A percentile compares a stretch with the other conserved stretches of the same genome.
These are phyloP conservation scores for Germaria angustata DNA, from an alignment of 2,888 invertebrate genomes.

Conservation along the genomic window DNA sequence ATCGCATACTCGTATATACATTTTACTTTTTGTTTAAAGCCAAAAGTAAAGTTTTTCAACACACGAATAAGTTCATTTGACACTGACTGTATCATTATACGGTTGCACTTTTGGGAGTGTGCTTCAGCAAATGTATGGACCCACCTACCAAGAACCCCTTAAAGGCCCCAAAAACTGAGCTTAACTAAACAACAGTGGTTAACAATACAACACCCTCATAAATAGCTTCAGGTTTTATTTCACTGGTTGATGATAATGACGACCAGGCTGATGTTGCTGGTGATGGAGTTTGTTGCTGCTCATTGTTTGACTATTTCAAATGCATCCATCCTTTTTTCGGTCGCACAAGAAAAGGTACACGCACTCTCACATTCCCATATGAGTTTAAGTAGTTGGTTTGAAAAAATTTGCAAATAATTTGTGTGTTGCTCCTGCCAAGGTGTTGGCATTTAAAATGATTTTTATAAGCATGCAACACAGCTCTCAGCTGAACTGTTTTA, in stretches of 20 bases:
- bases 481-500: not conserved
- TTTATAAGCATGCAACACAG: slow-evolving; percentile 47
- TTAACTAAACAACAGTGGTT: slow-evolving; percentile 41
- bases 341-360: not conserved
- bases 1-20: not conserved
- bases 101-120: slow-evolving; percentile 78
- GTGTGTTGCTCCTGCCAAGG: slow-evolving; percentile 53
- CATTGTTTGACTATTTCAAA: slow-evolving; percentile 62
- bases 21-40: slow-evolving; percentile 30
- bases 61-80: slow-evolving; percentile 67
- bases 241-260: slow-evolving; percentile 25
- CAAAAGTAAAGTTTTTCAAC: slow-evolving; percentile 1
- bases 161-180: not conserved
- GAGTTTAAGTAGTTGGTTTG: slow-evolving; percentile 38
- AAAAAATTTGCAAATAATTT: slow-evolving; percentile 26
- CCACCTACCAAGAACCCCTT: slow-evolving; percentile 54
- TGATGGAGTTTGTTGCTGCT: slow-evolving; percentile 34
- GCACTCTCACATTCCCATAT: slow-evolving; percentile 18
- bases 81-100: slow-evolving; percentile 79
- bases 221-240: slow-evolving; percentile 61
- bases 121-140: slow-evolving; percentile 57
- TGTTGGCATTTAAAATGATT: slow-evolving; percentile 66
- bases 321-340: slow-evolving; percentile 52
- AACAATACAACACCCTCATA: slow-evolving; percentile 62
- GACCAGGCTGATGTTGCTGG: not conserved